A percentile compares a stretch with the other conserved stretches of the same genome.
Evolutionary conservation across 2,113 vertebrate species (phyloP).

Genomic region (Lepus europaeus): DNA sequence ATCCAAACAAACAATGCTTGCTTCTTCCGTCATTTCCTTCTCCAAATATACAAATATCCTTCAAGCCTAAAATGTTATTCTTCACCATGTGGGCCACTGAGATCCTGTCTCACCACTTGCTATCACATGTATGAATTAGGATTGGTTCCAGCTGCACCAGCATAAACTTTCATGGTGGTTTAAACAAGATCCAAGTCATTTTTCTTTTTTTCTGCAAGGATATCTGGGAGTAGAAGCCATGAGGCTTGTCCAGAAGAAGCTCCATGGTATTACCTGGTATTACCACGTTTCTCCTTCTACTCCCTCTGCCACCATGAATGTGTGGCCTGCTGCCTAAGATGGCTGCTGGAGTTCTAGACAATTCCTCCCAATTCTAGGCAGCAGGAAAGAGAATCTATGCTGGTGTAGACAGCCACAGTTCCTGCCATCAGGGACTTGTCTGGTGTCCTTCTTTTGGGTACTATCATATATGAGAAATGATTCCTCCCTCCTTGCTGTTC

Average conservation of each 20-base stretch:
- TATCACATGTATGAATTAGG: neutral
- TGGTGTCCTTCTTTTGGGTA: neutral
- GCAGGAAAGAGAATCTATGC: neutral
- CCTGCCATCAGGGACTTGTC: neutral
- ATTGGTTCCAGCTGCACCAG: neutral
- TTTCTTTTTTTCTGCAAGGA: neutral
- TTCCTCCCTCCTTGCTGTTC: neutral
- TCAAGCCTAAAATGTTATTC: neutral
- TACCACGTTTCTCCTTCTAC: neutral
- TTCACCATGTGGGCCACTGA: neutral
- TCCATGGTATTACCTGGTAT: neutral
- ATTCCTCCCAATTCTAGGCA: neutral
- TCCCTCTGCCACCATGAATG: neutral
- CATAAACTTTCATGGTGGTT: neutral
- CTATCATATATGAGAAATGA: neutral
- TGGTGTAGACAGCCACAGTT: neutral
- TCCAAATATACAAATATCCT: neutral
- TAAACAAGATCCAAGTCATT: neutral
- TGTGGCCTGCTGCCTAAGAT: neutral
- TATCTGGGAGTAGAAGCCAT: neutral
- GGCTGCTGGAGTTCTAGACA: neutral
- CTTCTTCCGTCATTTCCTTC: constrained; percentile 1
- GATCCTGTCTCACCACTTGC: neutral
- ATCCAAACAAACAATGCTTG: neutral
- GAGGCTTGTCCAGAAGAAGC: neutral